Evolutionary conservation across 2,797 vertebrate species (phyloP).

Genomic region (Orientallactaga sibirica): DNA sequence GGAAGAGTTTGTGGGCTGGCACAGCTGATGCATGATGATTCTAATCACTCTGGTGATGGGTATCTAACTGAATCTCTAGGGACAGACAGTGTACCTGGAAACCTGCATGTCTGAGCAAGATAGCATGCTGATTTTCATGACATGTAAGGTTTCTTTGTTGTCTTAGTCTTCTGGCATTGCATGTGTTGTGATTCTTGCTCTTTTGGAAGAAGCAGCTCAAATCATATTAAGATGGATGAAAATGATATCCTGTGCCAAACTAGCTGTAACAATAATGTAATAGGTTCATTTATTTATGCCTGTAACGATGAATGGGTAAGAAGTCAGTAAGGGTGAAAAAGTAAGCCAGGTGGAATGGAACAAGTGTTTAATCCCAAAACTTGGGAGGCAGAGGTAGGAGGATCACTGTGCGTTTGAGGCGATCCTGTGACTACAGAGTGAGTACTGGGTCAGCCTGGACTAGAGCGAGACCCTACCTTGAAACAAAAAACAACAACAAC

Average conservation of each 20-base stretch:
- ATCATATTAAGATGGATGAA: constrained; percentile 75
- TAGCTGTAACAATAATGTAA: constrained; percentile 65
- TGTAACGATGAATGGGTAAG: constrained; percentile 66
- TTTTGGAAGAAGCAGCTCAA: constrained; percentile 81
- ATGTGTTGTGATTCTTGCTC: constrained; percentile 74
- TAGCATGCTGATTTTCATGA: not conserved
- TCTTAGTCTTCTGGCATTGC: constrained; percentile 53
- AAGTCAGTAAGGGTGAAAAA: constrained; percentile 73
- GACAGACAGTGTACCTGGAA: not conserved
- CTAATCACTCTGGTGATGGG: not conserved
- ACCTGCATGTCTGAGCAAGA: not conserved
- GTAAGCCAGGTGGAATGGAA: not conserved
- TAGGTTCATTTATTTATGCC: constrained; percentile 76
- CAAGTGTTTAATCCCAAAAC: no score
- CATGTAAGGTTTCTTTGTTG: not conserved
- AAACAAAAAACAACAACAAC: no score
- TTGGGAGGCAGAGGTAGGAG: no score
- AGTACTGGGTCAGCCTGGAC: no score
- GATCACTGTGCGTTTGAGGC: no score
- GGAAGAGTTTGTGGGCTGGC: not conserved
- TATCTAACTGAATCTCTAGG: not conserved
- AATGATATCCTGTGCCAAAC: constrained; percentile 76
- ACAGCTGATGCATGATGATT: not conserved
- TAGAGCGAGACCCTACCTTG: no score
- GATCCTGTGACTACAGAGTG: no score